Percentiles rank a stretch among this genome's conserved stretches.
Evolutionary conservation across 2,888 invertebrate genomes (phyloP).

Genomic region (Podotricha telesiphe): DNA sequence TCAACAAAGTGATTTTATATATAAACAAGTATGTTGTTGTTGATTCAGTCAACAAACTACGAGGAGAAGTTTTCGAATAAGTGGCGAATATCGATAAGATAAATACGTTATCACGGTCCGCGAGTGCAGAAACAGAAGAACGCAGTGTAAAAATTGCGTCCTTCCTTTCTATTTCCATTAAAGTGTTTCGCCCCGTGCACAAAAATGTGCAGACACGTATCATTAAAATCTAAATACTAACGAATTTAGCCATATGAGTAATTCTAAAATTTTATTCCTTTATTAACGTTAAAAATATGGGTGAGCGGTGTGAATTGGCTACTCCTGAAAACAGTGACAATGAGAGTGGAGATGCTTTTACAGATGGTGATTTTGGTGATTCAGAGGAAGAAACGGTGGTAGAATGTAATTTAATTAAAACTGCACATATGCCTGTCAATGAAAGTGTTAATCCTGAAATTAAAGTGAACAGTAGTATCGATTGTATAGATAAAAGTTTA

Average conservation of each 20-base stretch:
- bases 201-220: slow-evolving; percentile 38
- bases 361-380: slow-evolving; percentile 76
- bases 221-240: background rate
- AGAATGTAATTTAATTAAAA: slow-evolving; percentile 54
- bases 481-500: slow-evolving; percentile 46
- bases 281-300: slow-evolving; percentile 57
- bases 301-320: slow-evolving; percentile 61
- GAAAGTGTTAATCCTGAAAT: slow-evolving; percentile 68
- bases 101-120: slow-evolving; percentile 62
- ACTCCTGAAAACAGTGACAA: slow-evolving; percentile 74
- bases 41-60: slow-evolving; percentile 59
- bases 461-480: slow-evolving; percentile 44
- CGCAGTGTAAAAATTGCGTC: slow-evolving; percentile 64
- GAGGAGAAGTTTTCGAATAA: slow-evolving; percentile 58
- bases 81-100: slow-evolving; percentile 76
- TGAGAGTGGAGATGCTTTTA: slow-evolving; percentile 75
- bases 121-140: slow-evolving; percentile 44
- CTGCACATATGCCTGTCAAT: slow-evolving; percentile 58
- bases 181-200: slow-evolving; percentile 44
- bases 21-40: slow-evolving; percentile 43
- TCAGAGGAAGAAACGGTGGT: slow-evolving; percentile 67
- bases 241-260: no score
- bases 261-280: no score
- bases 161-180: slow-evolving; percentile 68
- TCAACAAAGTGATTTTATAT: slow-evolving; percentile 29